Evolutionary conservation across 1,140 invertebrate genomes (phyloP), one percentile per base, ranked within the genome.

Genomic region (Pseudoatta argentina): DNA sequence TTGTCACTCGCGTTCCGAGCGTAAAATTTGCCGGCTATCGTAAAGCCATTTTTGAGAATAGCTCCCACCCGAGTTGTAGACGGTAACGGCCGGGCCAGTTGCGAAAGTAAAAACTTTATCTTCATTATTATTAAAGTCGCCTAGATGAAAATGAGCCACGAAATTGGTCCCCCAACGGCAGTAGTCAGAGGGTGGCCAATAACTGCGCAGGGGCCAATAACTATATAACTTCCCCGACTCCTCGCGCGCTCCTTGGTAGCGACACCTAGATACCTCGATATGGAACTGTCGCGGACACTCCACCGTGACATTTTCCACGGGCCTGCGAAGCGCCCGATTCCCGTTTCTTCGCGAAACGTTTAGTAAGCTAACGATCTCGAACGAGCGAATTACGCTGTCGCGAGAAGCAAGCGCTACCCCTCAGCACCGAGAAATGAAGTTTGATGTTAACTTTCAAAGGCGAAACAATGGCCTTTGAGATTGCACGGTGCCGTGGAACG

Each of bases 121-220:
- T 87, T 90, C 89, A 79, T 90, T 90, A 90, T 90, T 90, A 90
- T 90, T 90, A 90, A 90, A 90, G 89, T 90, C 88, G 86, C 48
- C 86, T 72, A 77, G 89, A 90, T 90, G 89, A 90, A 90, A 90
- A 90, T 90, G 89, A 90, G 76, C 89, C 89, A 90, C 89, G 89
- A 90, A 90, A 90, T 90, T 90, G 88, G 88, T 87, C 89, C 89
- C 89, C 34, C 73, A 90, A 90, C 85, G 86, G 88, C 81, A 89
- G 75, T 89, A 87, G 69, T 78, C 75, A 34, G 75, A n/a, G 73
- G 44, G 64, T 39, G 67, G 79, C 86, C 88, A 89, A 90, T 89
- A 90, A 90, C 89, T 89, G 89, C 87, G 87, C 89, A 76, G 89
- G 89, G 89, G 78, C 86, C 89, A 90, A 90, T 90, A 90, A 90